A percentile compares a stretch with the other conserved stretches of the same genome.
phyloP scores from a whole-genome alignment of 2,888 invertebrate species.

The Drosophila sordidapex region DNA sequence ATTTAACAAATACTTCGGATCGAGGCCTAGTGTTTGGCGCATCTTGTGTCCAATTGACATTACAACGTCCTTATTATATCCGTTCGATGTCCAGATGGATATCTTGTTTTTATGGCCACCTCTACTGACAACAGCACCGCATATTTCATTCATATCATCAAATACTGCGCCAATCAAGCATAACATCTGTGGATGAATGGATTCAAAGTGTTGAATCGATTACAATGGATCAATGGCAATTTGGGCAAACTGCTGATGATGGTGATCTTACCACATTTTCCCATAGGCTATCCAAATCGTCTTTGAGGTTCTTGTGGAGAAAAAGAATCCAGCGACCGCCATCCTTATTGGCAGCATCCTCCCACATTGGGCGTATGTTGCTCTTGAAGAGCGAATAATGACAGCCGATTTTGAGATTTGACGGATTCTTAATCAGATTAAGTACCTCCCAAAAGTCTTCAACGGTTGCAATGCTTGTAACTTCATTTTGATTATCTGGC shows the following conservation, averaged over 20 bases:
- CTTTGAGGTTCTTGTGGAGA: not conserved
- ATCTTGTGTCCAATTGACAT: not conserved
- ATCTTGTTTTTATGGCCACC: not conserved
- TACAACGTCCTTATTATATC: not conserved
- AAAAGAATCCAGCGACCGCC: constrained; percentile 4
- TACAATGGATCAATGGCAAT: too few species aligned
- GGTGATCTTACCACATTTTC: not conserved
- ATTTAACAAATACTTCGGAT: not conserved
- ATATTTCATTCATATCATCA: not conserved
- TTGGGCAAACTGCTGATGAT: too few species aligned
- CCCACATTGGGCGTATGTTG: too few species aligned
- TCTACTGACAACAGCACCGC: not conserved
- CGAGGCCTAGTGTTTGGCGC: not conserved
- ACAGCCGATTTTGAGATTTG: not conserved
- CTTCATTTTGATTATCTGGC: not conserved
- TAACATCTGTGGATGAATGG: not conserved
- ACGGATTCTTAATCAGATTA: not conserved
- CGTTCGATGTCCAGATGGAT: not conserved
- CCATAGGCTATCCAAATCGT: not conserved
- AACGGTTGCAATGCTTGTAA: not conserved
- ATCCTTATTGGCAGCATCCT: not conserved
- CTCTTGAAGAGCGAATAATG: constrained; percentile 7
- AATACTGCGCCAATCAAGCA: not conserved
- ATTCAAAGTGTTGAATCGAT: not conserved
- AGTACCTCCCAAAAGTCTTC: not conserved